Percentiles rank a stretch among this genome's conserved stretches.
Conservation (phyloP, 30 jellyfish, hydroid and myxozoan species). For the Phacellophora camtschatica region DNA sequence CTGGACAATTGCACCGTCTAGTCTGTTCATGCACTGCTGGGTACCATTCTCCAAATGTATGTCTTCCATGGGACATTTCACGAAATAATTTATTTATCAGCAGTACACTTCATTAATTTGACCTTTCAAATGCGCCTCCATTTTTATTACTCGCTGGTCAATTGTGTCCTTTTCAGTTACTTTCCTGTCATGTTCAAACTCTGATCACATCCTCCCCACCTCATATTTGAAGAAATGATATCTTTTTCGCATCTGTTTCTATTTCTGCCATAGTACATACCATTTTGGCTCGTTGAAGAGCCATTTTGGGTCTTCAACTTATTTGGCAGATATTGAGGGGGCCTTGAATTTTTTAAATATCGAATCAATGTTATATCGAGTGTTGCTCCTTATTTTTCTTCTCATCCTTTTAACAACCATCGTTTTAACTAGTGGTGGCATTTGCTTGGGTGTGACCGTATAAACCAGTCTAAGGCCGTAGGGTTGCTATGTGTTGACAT, state of each 20-base stretch:
- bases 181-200: background rate
- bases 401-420: too few relatives aligned
- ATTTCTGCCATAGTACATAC: background rate
- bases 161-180: background rate
- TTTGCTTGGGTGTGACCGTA: too few relatives aligned
- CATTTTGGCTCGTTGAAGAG: background rate
- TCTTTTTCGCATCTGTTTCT: background rate
- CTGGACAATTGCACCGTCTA: background rate
- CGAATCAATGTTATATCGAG: too few relatives aligned
- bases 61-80: background rate
- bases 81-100: background rate
- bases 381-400: too few relatives aligned
- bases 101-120: background rate
- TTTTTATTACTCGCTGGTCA: background rate
- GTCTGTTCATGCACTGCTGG: background rate
- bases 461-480: too few relatives aligned
- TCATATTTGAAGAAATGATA: background rate
- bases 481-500: too few relatives aligned
- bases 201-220: background rate
- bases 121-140: background rate
- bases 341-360: too few relatives aligned
- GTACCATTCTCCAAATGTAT: background rate
- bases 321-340: too few relatives aligned
- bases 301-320: too few relatives aligned
- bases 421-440: too few relatives aligned